Conservation (phyloP, 1,140 invertebrate species). For the Mycetomoellerius zeteki region DNA sequence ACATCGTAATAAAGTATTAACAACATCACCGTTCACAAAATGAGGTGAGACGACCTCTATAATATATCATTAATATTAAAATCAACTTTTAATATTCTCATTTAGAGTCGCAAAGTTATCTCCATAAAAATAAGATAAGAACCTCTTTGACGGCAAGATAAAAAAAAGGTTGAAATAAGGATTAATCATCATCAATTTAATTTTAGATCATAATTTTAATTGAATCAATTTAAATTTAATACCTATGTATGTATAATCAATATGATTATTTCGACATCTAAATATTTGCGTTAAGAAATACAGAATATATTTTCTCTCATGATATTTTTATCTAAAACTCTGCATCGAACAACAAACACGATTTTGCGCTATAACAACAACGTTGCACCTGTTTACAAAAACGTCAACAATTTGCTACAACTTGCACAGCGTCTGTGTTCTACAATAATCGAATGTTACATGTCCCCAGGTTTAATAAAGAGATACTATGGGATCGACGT, state of each 20-base stretch:
- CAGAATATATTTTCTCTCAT: not conserved
- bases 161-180: not conserved
- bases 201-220: not conserved
- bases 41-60: not conserved
- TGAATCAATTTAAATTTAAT: conserved; percentile 6
- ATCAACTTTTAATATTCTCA: not conserved
- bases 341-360: not conserved
- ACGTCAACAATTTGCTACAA: conserved; percentile 24
- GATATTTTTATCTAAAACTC: not conserved
- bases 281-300: not conserved
- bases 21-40: not conserved
- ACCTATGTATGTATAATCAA: not conserved
- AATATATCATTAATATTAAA: conserved; percentile 2
- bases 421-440: not conserved
- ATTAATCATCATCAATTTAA: conserved; percentile 8
- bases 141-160: not conserved
- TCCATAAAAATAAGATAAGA: not conserved
- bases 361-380: conserved; percentile 47
- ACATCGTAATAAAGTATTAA: not conserved
- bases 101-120: not conserved
- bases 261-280: not conserved
- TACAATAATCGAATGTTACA: conserved; percentile 17
- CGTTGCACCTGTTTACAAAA: conserved; percentile 13
- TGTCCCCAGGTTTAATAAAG: conserved; percentile 27
- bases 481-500: not conserved